Evolutionary conservation across 2,888 invertebrate species (phyloP), one percentile per base, ranked within the genome.

Genomic region (Eupithecia exiguata): DNA sequence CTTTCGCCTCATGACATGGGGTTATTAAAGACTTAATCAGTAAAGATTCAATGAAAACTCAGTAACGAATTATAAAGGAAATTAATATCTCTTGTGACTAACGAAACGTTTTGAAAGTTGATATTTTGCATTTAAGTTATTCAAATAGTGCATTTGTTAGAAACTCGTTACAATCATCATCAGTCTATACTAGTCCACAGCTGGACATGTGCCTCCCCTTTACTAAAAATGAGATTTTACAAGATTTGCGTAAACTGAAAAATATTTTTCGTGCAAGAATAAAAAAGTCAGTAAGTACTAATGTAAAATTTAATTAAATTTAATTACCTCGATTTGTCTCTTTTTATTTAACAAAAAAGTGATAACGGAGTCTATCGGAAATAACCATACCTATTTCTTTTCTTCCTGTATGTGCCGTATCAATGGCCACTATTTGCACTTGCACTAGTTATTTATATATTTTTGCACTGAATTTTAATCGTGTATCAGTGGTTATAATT

Each of bases 351-450:
- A n/a, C n/a, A n/a, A n/a, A n/a, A n/a, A n/a, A n/a, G n/a, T n/a
- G n/a, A n/a, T 38, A 38, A 40, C 1, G 1, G 3, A 14, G 3
- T 1, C 40, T n/a, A n/a, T n/a, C 46, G 14, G 58, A 14, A 58
- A 58, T 25, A 21, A 12, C 21, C 53, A 53, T 21, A 46, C 1
- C n/a, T n/a, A 0, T 1, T 46, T 46, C 0, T n/a, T 49, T 49
- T n/a, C n/a, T 49, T 49, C 49, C 49, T n/a, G 21, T 53, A 53
- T 53, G 58, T 58, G 58, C 58, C 58, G 25, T 25, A 25, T 58
- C 58, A 58, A 58, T 14, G 25, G 25, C 25, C 25, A 25, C 14
- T 58, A 58, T 58, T 58, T 25, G 21, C 58, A 21, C 14, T 58
- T 25, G 21, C 58, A 21, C 14, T 14, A 14, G 58, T 58, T 25